These are phyloP conservation scores for Galeruca laticollis DNA, from an alignment of 2,888 invertebrate species.

Conservation along the genomic window DNA sequence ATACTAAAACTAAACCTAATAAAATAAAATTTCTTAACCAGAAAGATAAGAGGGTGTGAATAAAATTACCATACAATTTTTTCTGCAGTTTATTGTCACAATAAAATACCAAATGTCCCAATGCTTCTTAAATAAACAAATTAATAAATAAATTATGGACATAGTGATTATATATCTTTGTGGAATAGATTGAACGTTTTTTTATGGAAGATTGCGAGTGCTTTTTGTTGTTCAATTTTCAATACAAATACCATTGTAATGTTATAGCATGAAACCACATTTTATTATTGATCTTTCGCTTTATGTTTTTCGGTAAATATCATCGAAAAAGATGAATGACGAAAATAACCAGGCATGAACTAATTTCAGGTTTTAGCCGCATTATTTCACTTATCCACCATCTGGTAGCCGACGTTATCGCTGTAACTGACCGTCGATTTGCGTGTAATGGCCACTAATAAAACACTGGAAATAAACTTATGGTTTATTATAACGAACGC, in stretches of 20 bases:
- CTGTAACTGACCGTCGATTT: slow-evolving; percentile 42
- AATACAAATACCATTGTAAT: background rate
- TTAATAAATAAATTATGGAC: no score
- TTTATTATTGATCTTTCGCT: background rate
- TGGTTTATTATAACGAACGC: slow-evolving; percentile 55
- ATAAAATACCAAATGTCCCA: no score
- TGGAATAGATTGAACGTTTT: no score
- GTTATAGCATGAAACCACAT: background rate
- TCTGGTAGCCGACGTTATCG: slow-evolving; percentile 31
- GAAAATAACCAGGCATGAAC: slow-evolving; percentile 16
- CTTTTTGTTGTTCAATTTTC: no score
- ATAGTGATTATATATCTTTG: no score
- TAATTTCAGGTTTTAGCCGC: slow-evolving; percentile 28
- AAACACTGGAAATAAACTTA: slow-evolving; percentile 48
- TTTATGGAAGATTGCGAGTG: no score
- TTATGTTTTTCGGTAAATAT: slow-evolving; percentile 11
- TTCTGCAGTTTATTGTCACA: no score
- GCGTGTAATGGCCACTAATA: slow-evolving; percentile 51
- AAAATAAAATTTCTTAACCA: no score
- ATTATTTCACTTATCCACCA: slow-evolving; percentile 29
- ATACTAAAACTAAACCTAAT: no score
- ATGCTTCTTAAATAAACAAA: no score
- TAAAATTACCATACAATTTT: no score
- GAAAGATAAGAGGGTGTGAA: no score
- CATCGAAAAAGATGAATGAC: slow-evolving; percentile 13